phyloP scores from a whole-genome alignment of 2,113 vertebrate genomes.

The Cyrtonyx montezumae region DNA sequence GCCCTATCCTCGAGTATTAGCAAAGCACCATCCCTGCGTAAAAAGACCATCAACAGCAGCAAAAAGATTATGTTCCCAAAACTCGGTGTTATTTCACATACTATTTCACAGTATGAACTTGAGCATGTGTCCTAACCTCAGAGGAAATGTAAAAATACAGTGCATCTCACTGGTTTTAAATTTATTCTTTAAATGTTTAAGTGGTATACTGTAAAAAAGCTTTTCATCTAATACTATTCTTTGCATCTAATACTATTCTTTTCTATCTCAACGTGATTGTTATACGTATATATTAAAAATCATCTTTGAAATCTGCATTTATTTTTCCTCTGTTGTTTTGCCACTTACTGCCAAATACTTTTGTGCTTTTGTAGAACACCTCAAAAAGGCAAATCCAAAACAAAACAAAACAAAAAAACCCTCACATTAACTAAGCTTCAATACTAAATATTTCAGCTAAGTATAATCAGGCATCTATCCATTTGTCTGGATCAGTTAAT shows the following conservation, averaged over 20 bases:
- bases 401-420: not conserved
- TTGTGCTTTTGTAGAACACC: slow-evolving; percentile 4
- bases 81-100: not conserved
- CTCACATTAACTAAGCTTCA: not conserved
- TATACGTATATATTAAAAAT: slow-evolving; percentile 14
- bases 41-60: not conserved
- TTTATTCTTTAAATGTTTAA: not conserved
- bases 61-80: not conserved
- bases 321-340: slow-evolving; percentile 20
- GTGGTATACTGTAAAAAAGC: not conserved
- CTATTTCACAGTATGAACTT: not conserved
- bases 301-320: slow-evolving; percentile 3
- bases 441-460: not conserved
- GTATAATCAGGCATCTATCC: not conserved
- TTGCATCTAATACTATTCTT: no score
- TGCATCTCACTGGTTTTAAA: not conserved
- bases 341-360: not conserved
- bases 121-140: not conserved
- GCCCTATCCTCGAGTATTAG: not conserved
- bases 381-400: slow-evolving; percentile 13
- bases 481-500: not conserved
- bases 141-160: not conserved
- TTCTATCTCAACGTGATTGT: not conserved
- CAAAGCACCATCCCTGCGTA: not conserved
- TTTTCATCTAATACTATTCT: no score